phyloP scores from a whole-genome alignment of 2,797 vertebrate species.

The Myiotriccus ornatus region DNA sequence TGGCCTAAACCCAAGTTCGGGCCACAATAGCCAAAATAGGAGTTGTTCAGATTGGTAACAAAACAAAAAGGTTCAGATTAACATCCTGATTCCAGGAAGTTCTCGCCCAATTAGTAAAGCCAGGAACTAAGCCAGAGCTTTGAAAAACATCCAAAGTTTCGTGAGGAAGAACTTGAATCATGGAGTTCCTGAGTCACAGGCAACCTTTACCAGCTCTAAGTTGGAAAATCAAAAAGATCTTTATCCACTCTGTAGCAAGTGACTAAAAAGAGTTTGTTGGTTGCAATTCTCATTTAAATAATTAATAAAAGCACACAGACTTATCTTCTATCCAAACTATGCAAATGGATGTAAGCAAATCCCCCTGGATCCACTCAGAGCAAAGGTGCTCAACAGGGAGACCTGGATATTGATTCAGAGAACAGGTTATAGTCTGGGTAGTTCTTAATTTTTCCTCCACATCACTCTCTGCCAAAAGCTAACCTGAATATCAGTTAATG shows the following conservation, averaged over 20 bases:
- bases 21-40: conserved; percentile 48
- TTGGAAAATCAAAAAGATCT: conserved; percentile 19
- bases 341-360: not conserved
- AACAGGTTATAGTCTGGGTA: not conserved
- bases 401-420: not conserved
- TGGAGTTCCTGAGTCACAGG: conserved; percentile 54
- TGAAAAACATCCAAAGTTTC: conserved; percentile 47
- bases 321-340: not conserved
- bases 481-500: not conserved
- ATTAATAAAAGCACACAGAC: not conserved
- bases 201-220: conserved; percentile 23
- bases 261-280: not conserved
- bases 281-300: not conserved
- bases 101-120: conserved; percentile 60
- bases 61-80: conserved; percentile 58
- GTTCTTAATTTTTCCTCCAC: not conserved
- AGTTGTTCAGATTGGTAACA: conserved; percentile 36
- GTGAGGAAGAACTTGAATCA: conserved; percentile 54
- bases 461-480: not conserved
- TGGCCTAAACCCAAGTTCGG: not conserved
- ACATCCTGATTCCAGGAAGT: conserved; percentile 61
- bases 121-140: conserved; percentile 60
- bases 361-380: not conserved
- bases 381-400: not conserved
- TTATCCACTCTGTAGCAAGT: not conserved